Percentiles rank a stretch among this genome's conserved stretches.
Conservation (phyloP, 2,113 vertebrate genomes). For the Calonectris borealis region DNA sequence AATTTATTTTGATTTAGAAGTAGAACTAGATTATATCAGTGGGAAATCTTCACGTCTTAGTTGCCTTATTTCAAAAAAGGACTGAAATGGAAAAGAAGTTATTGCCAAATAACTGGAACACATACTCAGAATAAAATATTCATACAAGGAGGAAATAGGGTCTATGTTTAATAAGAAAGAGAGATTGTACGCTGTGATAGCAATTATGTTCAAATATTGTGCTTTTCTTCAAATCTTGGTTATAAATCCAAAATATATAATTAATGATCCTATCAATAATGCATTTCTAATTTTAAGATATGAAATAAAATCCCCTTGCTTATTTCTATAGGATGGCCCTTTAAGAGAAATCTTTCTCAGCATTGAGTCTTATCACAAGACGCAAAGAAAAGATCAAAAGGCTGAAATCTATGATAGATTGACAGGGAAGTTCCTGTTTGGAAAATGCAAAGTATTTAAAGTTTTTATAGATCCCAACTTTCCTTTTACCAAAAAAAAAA, state of each 20-base stretch:
- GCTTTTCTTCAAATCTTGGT: slow-evolving; percentile 43
- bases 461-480: not conserved
- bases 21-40: not conserved
- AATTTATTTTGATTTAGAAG: not conserved
- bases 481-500: not conserved
- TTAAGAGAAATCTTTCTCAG: slow-evolving; percentile 8
- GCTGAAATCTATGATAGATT: slow-evolving; percentile 43
- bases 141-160: slow-evolving; percentile 59
- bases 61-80: slow-evolving; percentile 5
- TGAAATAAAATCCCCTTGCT: slow-evolving; percentile 43
- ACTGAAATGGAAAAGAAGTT: slow-evolving; percentile 13
- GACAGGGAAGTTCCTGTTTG: slow-evolving; percentile 16
- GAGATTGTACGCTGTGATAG: not conserved
- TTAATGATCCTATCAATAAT: slow-evolving; percentile 77
- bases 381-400: slow-evolving; percentile 1
- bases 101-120: slow-evolving; percentile 56
- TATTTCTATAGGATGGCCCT: not conserved
- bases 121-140: slow-evolving; percentile 74
- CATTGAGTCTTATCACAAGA: slow-evolving; percentile 10
- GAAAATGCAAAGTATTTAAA: not conserved
- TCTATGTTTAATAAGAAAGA: slow-evolving; percentile 61
- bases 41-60: not conserved
- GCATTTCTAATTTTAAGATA: slow-evolving; percentile 71
- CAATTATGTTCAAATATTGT: slow-evolving; percentile 49
- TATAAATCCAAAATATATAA: slow-evolving; percentile 70